These are phyloP conservation scores for Orthosia incerta DNA, from an alignment of 2,888 invertebrate species.

Conservation along the genomic window DNA sequence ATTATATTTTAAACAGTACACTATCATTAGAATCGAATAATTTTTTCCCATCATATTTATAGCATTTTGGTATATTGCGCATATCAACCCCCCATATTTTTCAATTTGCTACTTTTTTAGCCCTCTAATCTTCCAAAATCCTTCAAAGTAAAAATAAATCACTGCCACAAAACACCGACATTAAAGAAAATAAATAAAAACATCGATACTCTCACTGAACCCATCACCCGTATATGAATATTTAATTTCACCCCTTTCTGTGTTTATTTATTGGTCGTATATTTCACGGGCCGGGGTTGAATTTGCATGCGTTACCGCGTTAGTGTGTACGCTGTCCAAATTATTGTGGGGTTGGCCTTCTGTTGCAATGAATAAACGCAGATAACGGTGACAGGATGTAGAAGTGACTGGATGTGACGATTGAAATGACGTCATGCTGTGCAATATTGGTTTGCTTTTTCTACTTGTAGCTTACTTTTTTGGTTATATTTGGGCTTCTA, in stretches of 20 bases:
- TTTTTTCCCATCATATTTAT: not conserved
- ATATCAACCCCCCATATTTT: too few relatives aligned
- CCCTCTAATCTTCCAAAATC: not conserved
- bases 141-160: not conserved
- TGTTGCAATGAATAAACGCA: constrained; percentile 73
- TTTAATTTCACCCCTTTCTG: constrained; percentile 90
- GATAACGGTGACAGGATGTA: constrained; percentile 65
- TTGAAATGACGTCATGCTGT: constrained; percentile 14
- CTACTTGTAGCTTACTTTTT: not conserved
- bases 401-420: constrained; percentile 33
- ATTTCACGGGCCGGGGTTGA: constrained; percentile 86
- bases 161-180: not conserved
- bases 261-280: constrained; percentile 91
- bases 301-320: constrained; percentile 83
- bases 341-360: constrained; percentile 78
- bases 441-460: not conserved
- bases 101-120: not conserved
- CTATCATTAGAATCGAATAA: not conserved
- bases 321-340: constrained; percentile 78
- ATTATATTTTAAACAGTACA: not conserved
- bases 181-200: constrained; percentile 30
- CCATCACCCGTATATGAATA: constrained; percentile 86
- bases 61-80: too few relatives aligned
- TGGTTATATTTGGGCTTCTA: not conserved
- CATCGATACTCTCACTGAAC: constrained; percentile 57